Base-by-base conservation (phyloP, 2,888 invertebrate species). In the Hirtodrosophila histrioides region DNA sequence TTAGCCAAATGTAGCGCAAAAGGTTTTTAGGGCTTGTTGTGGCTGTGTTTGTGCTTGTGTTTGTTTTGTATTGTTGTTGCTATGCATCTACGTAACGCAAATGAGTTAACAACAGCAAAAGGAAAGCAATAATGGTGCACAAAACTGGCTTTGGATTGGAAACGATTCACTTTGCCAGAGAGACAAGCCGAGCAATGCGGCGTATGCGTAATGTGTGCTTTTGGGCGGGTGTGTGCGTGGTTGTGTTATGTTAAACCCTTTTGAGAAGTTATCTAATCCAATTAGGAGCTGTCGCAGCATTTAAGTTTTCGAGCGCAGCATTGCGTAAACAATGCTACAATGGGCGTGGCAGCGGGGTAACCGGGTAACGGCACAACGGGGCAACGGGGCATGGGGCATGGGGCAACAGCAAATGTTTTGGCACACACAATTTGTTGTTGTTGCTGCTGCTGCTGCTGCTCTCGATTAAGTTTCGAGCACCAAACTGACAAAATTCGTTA, bases 401-500 rank as follows among this genome's bases (percentile, higher is more conserved):
- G 23, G 45, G 43, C 56, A 49, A 33, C 50, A 49, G 44, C 48
- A 64, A 72, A 61, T 67, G 51, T 62, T 79, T 70, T 74, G 73
- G 66, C 82, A 80, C 50, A 67, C 46, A 67, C 46, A 69, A 68
- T 69, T 57, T 57, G 62, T 39, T 62, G 55, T 44, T 55, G 62
- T 33, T 54, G 63, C 40, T 45, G 63, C 45, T 58, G 51, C 41
- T 69, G 64, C 56, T 68, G 67, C 69, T 69, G 67, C 73, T 86
- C 83, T 78, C 83, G 75, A 83, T 82, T 82, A 75, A 82, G 83
- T 86, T 82, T 86, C 67, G 78, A 78, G 80, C 75, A 56, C 58
- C 80, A 86, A 31, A 86, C 82, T 82, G 82, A 82, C 82, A 86
- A 86, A 86, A 82, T 83, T 86, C 83, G 80, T 82, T 82, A 86